A percentile compares a stretch with the other conserved stretches of the same genome.
phyloP scores from a whole-genome alignment of 2,888 invertebrate species.

The Entomobrya multifasciata region DNA sequence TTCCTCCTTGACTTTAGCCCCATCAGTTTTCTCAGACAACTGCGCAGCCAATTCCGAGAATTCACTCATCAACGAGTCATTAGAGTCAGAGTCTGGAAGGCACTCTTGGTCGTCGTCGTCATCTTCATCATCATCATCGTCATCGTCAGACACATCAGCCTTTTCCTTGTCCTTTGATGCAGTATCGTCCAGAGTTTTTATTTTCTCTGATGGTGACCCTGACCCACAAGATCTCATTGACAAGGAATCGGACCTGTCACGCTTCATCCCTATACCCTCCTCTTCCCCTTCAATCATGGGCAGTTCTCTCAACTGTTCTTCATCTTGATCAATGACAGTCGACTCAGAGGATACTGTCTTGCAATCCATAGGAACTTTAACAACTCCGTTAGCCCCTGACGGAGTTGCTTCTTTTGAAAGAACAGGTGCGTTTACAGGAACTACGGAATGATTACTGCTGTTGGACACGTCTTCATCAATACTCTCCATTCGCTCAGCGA shows the following conservation, averaged over 20 bases:
- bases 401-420: slow-evolving; percentile 36
- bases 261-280: neutral
- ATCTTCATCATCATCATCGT: too few species aligned
- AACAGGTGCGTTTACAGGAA: slow-evolving; percentile 43
- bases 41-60: slow-evolving; percentile 62
- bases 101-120: too few species aligned
- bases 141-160: neutral
- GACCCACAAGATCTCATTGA: slow-evolving; percentile 66
- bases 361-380: neutral
- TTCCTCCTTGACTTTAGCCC: slow-evolving; percentile 53
- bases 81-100: slow-evolving; percentile 57
- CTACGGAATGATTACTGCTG: slow-evolving; percentile 56
- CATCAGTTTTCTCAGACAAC: slow-evolving; percentile 56
- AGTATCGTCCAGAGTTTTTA: slow-evolving; percentile 56
- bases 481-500: slow-evolving; percentile 43
- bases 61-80: slow-evolving; percentile 64
- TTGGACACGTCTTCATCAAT: slow-evolving; percentile 59
- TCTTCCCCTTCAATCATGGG: neutral
- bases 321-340: neutral
- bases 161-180: slow-evolving; percentile 21
- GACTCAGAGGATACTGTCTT: neutral
- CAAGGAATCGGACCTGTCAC: slow-evolving; percentile 61
- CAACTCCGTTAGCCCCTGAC: slow-evolving; percentile 16
- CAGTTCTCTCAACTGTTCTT: slow-evolving; percentile 31
- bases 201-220: slow-evolving; percentile 63